phyloP scores from a whole-genome alignment of 2,888 invertebrate species.

The Microdon myrmicae region DNA sequence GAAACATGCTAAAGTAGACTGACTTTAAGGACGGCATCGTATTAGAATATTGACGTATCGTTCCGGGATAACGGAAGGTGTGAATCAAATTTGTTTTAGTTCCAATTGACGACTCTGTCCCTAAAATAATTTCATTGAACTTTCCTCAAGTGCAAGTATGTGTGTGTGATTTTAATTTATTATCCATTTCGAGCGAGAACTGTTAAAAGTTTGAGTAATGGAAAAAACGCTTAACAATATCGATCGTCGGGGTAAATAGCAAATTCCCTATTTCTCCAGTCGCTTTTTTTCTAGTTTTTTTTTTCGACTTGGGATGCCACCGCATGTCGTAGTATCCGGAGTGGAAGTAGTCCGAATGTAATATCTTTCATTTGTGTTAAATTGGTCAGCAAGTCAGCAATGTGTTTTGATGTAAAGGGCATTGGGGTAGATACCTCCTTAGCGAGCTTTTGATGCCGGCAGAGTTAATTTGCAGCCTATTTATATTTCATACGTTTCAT shows the following conservation, averaged over 20 bases:
- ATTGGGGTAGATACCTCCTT: conserved; percentile 10
- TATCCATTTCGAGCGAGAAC: conserved; percentile 21
- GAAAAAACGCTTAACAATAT: conserved; percentile 26
- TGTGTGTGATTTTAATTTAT: conserved; percentile 39
- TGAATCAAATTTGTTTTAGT: conserved; percentile 17
- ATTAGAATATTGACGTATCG: too few relatives aligned
- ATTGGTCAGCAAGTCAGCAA: conserved; percentile 17
- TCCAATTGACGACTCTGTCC: conserved; percentile 33
- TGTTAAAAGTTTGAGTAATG: conserved; percentile 14
- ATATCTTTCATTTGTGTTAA: not conserved
- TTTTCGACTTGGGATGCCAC: not conserved
- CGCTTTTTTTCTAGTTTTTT: conserved; percentile 7
- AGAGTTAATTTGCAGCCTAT: conserved; percentile 41
- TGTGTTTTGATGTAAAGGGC: conserved; percentile 4
- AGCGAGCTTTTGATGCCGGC: conserved; percentile 23
- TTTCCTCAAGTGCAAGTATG: conserved; percentile 19
- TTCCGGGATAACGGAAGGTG: too few relatives aligned
- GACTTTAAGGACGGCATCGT: conserved; percentile 32
- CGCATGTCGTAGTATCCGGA: conserved; percentile 7
- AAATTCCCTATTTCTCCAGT: too few relatives aligned
- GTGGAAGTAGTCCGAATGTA: conserved; percentile 6
- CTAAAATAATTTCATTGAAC: conserved; percentile 24
- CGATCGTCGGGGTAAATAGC: conserved; percentile 3
- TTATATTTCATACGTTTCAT: conserved; percentile 32
- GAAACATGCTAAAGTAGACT: conserved; percentile 29